These are phyloP conservation scores for Nephrotoma guestfalica DNA, from an alignment of 2,888 invertebrate genomes.

Conservation along the genomic window DNA sequence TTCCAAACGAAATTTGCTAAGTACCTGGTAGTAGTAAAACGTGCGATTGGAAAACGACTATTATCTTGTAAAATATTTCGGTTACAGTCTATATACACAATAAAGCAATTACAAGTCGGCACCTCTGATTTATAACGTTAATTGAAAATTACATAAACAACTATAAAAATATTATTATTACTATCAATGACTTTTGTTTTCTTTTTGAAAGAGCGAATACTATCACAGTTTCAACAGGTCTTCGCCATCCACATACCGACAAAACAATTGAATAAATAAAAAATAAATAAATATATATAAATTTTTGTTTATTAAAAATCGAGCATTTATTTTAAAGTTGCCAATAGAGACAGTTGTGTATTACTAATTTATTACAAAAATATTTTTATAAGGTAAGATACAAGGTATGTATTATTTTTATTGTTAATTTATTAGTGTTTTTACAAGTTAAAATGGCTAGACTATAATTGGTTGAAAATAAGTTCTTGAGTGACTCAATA, in stretches of 20 bases:
- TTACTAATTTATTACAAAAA: background rate
- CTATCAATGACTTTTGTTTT: background rate
- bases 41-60: too few species aligned
- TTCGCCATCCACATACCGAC: slow-evolving; percentile 1
- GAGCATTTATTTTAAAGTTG: background rate
- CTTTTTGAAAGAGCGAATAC: background rate
- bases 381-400: background rate
- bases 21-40: too few species aligned
- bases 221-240: background rate
- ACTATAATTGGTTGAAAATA: too few species aligned
- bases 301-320: background rate
- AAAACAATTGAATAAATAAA: background rate
- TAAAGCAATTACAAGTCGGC: background rate
- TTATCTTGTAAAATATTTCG: background rate
- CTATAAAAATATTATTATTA: background rate
- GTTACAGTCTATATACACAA: background rate
- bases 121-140: background rate
- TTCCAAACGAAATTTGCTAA: too few species aligned
- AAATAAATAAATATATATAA: background rate
- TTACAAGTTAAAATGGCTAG: background rate
- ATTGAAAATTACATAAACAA: background rate
- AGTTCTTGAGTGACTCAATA: background rate
- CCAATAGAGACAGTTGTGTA: background rate
- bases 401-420: background rate
- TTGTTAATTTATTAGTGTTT: background rate